Evolutionary conservation across 1,140 invertebrate species (phyloP).

Genomic region (Nephila pilipes): DNA sequence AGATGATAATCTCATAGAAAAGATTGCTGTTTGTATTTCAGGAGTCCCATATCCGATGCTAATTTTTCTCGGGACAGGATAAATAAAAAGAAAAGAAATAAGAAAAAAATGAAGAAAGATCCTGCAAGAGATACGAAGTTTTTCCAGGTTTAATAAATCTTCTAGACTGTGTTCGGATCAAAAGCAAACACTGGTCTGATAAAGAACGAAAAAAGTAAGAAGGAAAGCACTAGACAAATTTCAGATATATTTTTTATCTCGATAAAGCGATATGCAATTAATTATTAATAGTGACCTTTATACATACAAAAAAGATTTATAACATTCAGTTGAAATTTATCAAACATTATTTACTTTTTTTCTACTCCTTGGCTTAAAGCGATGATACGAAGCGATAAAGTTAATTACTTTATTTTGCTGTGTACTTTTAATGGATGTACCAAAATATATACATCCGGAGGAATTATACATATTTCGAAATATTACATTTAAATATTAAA

Average conservation of each 20-base stretch:
- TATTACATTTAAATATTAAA: no score
- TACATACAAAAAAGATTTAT: not conserved
- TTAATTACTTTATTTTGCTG: not conserved
- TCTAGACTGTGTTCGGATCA: not conserved
- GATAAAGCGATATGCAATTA: not conserved
- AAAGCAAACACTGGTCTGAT: not conserved
- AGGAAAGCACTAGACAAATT: not conserved
- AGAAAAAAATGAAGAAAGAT: not conserved
- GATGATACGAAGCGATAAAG: not conserved
- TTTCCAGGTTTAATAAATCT: not conserved
- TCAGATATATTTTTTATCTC: not conserved
- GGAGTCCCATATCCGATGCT: not conserved
- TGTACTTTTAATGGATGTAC: not conserved
- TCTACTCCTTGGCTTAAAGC: not conserved
- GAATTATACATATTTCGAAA: no score
- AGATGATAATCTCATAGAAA: not conserved
- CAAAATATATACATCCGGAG: not conserved
- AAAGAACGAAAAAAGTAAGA: not conserved
- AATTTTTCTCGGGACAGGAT: not conserved
- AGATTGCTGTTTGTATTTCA: not conserved
- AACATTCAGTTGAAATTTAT: not conserved
- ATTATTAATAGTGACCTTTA: not conserved
- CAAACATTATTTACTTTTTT: not conserved
- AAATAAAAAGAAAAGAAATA: not conserved
- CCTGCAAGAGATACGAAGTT: not conserved